These are phyloP conservation scores for Crotalus helleri DNA, from an alignment of 2,113 vertebrate genomes.

Conservation along the genomic window DNA sequence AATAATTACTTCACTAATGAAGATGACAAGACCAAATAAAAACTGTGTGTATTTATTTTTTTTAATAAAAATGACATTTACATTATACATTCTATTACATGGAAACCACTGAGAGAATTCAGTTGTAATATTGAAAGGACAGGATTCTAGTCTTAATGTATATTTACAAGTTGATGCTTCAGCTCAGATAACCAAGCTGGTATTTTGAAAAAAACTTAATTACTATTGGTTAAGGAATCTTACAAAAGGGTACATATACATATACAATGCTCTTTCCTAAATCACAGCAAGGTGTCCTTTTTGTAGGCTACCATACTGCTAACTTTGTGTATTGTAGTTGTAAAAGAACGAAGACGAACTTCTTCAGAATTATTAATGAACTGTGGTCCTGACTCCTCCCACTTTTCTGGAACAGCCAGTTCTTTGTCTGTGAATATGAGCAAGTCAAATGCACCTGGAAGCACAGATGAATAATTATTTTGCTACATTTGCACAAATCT, in stretches of 20 bases:
- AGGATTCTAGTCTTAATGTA: neutral
- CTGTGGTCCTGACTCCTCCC: slow-evolving; percentile 94
- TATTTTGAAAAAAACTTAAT: neutral
- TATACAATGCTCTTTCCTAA: neutral
- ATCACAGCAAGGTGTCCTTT: slow-evolving; percentile 66
- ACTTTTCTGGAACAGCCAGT: slow-evolving; percentile 87
- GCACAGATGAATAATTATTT: neutral
- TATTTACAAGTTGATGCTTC: neutral
- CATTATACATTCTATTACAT: neutral
- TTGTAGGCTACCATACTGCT: slow-evolving; percentile 91
- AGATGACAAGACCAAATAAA: neutral
- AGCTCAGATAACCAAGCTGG: neutral
- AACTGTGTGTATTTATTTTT: neutral
- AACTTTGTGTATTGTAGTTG: slow-evolving; percentile 94
- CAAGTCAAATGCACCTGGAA: slow-evolving; percentile 91
- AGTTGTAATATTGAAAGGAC: neutral
- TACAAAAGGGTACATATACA: slow-evolving; percentile 9
- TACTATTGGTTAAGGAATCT: neutral
- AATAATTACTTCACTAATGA: neutral
- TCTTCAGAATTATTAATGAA: slow-evolving; percentile 91
- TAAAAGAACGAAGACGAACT: slow-evolving; percentile 91
- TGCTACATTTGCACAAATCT: neutral
- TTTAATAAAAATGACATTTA: slow-evolving; percentile 34
- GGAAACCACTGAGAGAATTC: neutral
- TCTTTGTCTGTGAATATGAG: slow-evolving; percentile 96